Conservation (phyloP, 2,888 invertebrate species). For the Cataglyphis altisquamis region DNA sequence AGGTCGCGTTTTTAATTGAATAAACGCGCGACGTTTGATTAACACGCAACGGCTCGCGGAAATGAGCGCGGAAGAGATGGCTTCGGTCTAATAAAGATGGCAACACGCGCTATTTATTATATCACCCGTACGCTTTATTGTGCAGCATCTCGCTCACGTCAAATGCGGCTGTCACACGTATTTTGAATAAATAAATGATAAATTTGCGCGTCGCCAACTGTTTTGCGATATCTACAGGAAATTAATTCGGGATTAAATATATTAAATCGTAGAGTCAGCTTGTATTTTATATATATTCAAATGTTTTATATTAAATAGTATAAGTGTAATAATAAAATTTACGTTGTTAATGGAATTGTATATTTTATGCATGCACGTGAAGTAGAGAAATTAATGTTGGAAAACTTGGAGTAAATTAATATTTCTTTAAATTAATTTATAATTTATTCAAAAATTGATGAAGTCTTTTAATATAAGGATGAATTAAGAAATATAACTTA, state of each 20-base stretch:
- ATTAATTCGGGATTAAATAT: background rate
- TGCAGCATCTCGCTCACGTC: constrained; percentile 7
- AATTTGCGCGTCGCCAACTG: background rate
- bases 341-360: background rate
- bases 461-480: background rate
- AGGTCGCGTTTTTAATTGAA: constrained; percentile 16
- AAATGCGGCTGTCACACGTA: background rate
- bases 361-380: background rate
- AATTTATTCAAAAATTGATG: background rate
- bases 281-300: background rate
- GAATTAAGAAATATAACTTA: too few relatives aligned
- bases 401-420: background rate
- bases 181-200: background rate
- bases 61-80: background rate
- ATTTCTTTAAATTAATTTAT: background rate
- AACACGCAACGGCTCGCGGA: background rate
- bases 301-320: background rate
- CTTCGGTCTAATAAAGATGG: constrained; percentile 32
- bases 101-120: constrained; percentile 14
- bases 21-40: background rate
- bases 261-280: background rate
- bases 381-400: background rate
- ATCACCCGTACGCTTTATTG: constrained; percentile 7
- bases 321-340: background rate
- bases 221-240: background rate